phyloP scores from a whole-genome alignment of 2,888 invertebrate genomes.

The Seladonia tumulorum region DNA sequence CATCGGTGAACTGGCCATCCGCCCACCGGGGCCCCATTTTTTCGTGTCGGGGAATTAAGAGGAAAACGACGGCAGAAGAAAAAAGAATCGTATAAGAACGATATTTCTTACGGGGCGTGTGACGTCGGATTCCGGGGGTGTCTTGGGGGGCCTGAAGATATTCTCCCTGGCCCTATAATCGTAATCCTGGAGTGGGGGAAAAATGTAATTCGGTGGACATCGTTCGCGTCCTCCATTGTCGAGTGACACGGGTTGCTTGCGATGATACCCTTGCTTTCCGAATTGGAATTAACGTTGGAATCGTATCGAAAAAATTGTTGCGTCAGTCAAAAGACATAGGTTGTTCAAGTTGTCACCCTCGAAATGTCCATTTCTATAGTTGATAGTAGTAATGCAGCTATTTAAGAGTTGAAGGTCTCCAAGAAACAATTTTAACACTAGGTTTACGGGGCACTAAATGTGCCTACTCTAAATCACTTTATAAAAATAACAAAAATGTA shows the following conservation, averaged over 20 bases:
- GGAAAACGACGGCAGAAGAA: constrained; percentile 19
- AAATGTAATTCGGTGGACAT: constrained; percentile 42
- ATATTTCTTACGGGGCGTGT: constrained; percentile 66
- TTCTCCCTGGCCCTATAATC: constrained; percentile 24
- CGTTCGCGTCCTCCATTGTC: not conserved
- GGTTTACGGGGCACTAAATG: too few relatives aligned
- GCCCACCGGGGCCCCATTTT: constrained; percentile 78
- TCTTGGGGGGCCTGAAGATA: constrained; percentile 34
- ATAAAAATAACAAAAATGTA: too few relatives aligned
- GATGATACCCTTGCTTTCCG: not conserved
- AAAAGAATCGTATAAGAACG: constrained; percentile 20
- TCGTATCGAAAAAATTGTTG: not conserved
- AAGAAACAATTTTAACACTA: too few relatives aligned
- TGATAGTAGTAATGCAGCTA: too few relatives aligned
- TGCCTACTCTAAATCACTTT: too few relatives aligned
- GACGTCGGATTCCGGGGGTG: constrained; percentile 6
- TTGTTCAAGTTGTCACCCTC: too few relatives aligned
- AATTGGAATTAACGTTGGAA: not conserved
- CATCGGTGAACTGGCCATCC: constrained; percentile 67
- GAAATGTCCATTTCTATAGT: too few relatives aligned
- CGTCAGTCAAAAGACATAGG: too few relatives aligned
- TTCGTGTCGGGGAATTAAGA: constrained; percentile 67
- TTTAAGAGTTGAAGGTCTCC: too few relatives aligned
- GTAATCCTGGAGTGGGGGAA: constrained; percentile 28
- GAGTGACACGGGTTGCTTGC: not conserved